phyloP scores from a whole-genome alignment of 2,888 invertebrate genomes.

The Lycophotia porphyrea region DNA sequence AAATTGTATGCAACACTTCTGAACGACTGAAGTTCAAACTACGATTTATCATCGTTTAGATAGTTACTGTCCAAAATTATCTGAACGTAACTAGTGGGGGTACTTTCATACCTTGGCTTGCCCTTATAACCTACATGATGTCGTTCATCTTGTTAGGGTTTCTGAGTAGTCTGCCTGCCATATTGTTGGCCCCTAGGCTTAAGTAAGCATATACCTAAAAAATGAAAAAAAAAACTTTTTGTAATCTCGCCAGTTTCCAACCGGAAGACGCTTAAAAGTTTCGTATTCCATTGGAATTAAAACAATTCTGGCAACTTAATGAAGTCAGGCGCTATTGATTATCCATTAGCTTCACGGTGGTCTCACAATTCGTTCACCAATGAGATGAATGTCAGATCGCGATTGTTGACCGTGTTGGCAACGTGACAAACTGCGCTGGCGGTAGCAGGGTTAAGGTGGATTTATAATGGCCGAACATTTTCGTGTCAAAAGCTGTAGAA shows the following conservation, averaged over 20 bases:
- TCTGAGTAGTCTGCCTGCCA: no score
- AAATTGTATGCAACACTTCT: background rate
- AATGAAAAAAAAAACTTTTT: background rate
- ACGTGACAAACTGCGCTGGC: constrained; percentile 76
- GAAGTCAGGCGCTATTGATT: constrained; percentile 81
- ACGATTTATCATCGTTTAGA: no score
- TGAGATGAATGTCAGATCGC: constrained; percentile 86
- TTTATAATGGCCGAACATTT: constrained; percentile 37
- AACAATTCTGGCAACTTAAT: constrained; percentile 40
- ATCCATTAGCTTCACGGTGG: constrained; percentile 86
- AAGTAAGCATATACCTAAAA: background rate
- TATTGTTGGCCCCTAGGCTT: no score
- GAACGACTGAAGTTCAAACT: background rate
- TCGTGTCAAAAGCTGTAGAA: background rate
- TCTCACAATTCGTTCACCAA: constrained; percentile 87
- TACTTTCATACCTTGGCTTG: no score
- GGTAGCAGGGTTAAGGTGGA: constrained; percentile 48
- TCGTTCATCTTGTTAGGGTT: no score
- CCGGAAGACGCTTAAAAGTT: constrained; percentile 9
- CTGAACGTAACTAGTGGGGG: no score
- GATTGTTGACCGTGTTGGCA: constrained; percentile 80
- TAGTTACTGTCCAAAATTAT: no score
- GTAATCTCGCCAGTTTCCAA: background rate
- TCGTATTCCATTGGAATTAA: constrained; percentile 19
- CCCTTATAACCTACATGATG: no score